A percentile compares a stretch with the other conserved stretches of the same genome.
These are phyloP conservation scores for Phacellophora camtschatica DNA, from an alignment of 30 jellyfish, hydroid and myxozoan genomes.

Conservation along the genomic window DNA sequence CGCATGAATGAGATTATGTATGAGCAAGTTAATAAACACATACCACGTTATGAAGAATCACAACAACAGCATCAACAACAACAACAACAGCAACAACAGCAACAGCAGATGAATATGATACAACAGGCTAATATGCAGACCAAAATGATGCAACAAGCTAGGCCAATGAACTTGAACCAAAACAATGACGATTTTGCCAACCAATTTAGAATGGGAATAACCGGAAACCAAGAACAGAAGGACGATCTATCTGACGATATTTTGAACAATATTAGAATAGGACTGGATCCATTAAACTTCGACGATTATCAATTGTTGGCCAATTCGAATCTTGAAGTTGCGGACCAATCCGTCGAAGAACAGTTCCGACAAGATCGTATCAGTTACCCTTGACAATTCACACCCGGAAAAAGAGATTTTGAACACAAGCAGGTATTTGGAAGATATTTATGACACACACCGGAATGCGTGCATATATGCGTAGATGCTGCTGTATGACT, in stretches of 20 bases:
- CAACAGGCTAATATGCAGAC: slow-evolving; percentile 9
- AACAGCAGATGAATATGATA: background rate
- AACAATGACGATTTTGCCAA: slow-evolving; percentile 50
- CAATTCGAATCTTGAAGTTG: slow-evolving; percentile 82
- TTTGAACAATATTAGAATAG: slow-evolving; percentile 83
- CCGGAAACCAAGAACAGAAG: slow-evolving; percentile 55
- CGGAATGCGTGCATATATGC: no score
- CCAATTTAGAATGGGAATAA: slow-evolving; percentile 65
- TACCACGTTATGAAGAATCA: slow-evolving; percentile 35
- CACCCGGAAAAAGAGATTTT: background rate
- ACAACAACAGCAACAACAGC: slow-evolving; percentile 22
- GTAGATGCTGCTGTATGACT: no score
- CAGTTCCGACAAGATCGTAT: slow-evolving; percentile 90
- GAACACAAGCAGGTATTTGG: background rate
- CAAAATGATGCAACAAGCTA: slow-evolving; percentile 30
- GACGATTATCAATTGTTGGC: slow-evolving; percentile 80
- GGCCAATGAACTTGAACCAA: slow-evolving; percentile 33
- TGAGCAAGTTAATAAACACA: slow-evolving; percentile 31
- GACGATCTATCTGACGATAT: slow-evolving; percentile 91
- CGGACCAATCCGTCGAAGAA: slow-evolving; percentile 88
- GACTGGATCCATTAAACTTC: slow-evolving; percentile 89
- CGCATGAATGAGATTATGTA: slow-evolving; percentile 61
- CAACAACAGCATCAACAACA: slow-evolving; percentile 48
- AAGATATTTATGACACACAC: background rate
- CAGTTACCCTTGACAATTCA: slow-evolving; percentile 26